Conservation (phyloP, 2,888 invertebrate species). For the Coleophora flavipennella region DNA sequence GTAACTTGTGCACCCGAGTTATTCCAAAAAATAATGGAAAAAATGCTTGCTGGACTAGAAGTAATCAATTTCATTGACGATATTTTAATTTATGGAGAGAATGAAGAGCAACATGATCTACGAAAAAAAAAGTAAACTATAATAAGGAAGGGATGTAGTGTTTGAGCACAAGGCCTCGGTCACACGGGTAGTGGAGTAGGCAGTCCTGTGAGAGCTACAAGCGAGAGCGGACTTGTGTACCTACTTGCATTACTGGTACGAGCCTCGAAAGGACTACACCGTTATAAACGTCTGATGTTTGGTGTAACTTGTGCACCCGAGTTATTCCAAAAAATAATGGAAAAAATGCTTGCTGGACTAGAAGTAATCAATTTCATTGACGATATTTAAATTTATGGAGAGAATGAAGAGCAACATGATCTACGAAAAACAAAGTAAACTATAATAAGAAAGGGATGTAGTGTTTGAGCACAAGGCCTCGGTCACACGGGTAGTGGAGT, state of each 20-base stretch:
- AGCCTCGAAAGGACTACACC: slow-evolving; percentile 28
- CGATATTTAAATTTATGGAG: slow-evolving; percentile 30
- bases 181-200: no score
- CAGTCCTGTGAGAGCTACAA: no score
- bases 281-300: slow-evolving; percentile 40
- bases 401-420: slow-evolving; percentile 21
- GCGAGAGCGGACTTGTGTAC: no score
- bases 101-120: slow-evolving; percentile 21
- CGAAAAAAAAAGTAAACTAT: no score
- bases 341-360: slow-evolving; percentile 25
- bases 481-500: no score
- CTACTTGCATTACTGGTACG: no score
- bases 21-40: slow-evolving; percentile 30
- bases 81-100: slow-evolving; percentile 24
- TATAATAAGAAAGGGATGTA: no score
- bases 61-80: slow-evolving; percentile 36
- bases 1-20: slow-evolving; percentile 38
- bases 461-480: no score
- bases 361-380: slow-evolving; percentile 33
- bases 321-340: slow-evolving; percentile 28
- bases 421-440: no score
- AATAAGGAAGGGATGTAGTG: no score
- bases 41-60: slow-evolving; percentile 25
- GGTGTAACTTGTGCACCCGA: slow-evolving; percentile 42
- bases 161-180: no score